Evolutionary conservation across 92 coral and sea anemone species (phyloP).

Genomic region (Epizoanthus stellaris): DNA sequence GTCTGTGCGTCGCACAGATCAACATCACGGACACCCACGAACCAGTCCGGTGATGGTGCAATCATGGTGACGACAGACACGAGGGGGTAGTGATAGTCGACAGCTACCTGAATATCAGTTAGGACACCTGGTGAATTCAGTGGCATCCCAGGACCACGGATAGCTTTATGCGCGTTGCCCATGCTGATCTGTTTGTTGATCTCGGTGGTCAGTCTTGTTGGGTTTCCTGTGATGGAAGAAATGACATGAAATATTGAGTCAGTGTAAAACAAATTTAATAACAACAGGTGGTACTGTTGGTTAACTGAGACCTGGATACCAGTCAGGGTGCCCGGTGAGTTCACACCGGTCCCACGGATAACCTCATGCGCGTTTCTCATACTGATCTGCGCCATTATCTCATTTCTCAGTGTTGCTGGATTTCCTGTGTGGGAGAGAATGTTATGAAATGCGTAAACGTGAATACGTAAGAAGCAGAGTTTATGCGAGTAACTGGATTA

Average conservation of each 20-base stretch:
- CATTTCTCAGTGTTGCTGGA: not conserved
- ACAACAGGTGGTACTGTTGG: no score
- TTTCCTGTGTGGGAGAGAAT: slow-evolving; percentile 28
- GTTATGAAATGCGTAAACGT: not conserved
- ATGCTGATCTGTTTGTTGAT: no score
- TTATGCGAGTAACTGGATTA: no score
- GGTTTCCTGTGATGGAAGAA: no score
- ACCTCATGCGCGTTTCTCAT: slow-evolving; percentile 19
- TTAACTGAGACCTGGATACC: no score
- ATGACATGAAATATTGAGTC: no score
- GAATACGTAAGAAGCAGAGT: no score
- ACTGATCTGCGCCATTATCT: slow-evolving; percentile 20
- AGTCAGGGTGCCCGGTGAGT: no score
- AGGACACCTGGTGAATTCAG: not conserved
- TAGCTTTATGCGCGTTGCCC: no score
- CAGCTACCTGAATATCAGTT: not conserved
- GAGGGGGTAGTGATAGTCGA: not conserved
- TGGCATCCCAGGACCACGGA: no score
- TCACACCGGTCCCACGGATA: not conserved
- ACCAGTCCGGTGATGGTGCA: slow-evolving; percentile 72
- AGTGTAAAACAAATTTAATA: no score
- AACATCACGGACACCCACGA: slow-evolving; percentile 43
- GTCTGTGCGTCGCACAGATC: slow-evolving; percentile 49
- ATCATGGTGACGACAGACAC: slow-evolving; percentile 61
- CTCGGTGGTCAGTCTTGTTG: no score